Base-by-base conservation (phyloP, 2,113 vertebrate genomes). In the Antechinus stuartii region DNA sequence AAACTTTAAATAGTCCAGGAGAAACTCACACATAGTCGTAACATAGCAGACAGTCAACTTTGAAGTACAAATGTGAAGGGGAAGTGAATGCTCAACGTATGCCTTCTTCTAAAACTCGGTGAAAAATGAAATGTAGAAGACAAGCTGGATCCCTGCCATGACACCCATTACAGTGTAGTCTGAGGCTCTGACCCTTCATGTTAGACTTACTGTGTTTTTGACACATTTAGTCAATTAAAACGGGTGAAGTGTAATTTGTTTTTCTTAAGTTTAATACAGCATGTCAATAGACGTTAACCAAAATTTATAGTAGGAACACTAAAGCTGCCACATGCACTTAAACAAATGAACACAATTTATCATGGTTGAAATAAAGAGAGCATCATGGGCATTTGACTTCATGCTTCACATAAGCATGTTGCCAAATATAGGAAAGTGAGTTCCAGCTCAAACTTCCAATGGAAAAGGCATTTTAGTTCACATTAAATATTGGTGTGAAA, bases 351-450 rank as follows among this genome's bases (percentile, higher is more conserved):
- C 96, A 98, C 98, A 98, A 99, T 99, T 99, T 98, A 99, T 99
- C 99, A 99, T 97, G 97, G 98, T 96, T 98, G 99, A 98, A 98
- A 98, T 99, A 98, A 99, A 99, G 98, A 98, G 98, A 99, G 98
- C 98, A 98, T 99, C 98, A 97, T 91, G 98, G 98, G 97, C 98
- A 98, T 98, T 98, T 98, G 98, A 98, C 98, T 99, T 98, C 97
- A 98, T 98, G 98, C 98, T 99, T 99, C 97, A 98, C 98, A 98
- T 97, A 98, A 98, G 98, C 97, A 55, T 95, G 98, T 99, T 98
- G 99, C 99, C 99, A 99, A 99, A 99, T 99, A 99, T 99, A 99
- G 99, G 98, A 99, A 99, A 99, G 99, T 98, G 97, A 97, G 98
- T 98, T 98, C 98, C 99, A 99, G 98, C 98, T 98, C 98, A 99